phyloP scores from a whole-genome alignment of 2,797 vertebrate genomes.

The Diplodus puntazzo region DNA sequence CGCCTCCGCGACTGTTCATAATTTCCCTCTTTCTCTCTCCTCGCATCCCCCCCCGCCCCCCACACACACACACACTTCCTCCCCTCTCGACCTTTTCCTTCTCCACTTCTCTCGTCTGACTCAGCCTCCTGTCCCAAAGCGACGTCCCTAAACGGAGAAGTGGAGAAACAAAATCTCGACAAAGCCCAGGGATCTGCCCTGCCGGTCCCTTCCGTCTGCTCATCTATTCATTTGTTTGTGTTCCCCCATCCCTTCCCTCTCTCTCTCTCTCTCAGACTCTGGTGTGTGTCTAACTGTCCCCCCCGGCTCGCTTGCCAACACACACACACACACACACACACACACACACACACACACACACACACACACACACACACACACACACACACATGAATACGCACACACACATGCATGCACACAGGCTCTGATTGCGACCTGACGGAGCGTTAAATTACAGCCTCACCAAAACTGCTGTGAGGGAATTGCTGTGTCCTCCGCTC shows the following conservation, averaged over 20 bases:
- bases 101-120: conserved; percentile 49
- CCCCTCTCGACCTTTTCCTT: conserved; percentile 41
- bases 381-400: conserved; percentile 27
- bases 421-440: conserved; percentile 76
- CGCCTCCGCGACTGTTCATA: conserved; percentile 7
- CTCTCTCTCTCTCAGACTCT: conserved; percentile 40
- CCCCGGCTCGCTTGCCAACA: conserved; percentile 36
- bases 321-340: conserved; percentile 20
- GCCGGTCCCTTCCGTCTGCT: conserved; percentile 55
- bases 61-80: conserved; percentile 12
- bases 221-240: conserved; percentile 71
- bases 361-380: background rate
- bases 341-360: conserved; percentile 47
- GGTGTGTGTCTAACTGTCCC: conserved; percentile 61
- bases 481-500: conserved; percentile 68
- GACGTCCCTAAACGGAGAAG: conserved; percentile 60
- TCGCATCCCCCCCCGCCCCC: background rate
- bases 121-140: conserved; percentile 42
- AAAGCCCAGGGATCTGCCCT: conserved; percentile 53
- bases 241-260: conserved; percentile 5
- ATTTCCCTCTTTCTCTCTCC: background rate
- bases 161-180: conserved; percentile 54
- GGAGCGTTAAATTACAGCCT: conserved; percentile 83
- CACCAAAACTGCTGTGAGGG: conserved; percentile 73
- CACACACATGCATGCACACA: conserved; percentile 44